Base-by-base conservation (phyloP, 2,888 invertebrate genomes). In the Venusia cambrica region DNA sequence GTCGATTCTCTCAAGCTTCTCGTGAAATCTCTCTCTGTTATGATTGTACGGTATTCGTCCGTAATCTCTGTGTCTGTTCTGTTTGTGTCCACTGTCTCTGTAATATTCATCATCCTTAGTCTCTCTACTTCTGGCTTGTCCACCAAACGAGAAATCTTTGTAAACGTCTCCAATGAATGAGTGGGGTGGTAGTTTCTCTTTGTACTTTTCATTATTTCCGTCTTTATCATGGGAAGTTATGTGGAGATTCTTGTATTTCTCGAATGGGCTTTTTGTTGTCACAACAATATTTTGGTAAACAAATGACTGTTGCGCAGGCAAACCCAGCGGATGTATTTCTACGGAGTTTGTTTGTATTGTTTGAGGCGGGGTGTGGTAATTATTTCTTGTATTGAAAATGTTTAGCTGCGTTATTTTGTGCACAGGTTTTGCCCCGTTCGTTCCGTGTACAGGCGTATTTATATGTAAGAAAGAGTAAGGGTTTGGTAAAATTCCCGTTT, bases 271-370 rank as follows among this genome's bases (percentile, higher is more conserved):
- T 29, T 35, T 50, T 1, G 74, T 65, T 8, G 69, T 60, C 2
- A 81, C 49, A 13, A 83, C 46, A 6, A 83, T 70, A 37, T 78
- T 72, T 48, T 76, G 72, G 40, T 71, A 70, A 2, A 79, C 53
- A 4, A 67, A 15, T 1, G 70, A 65, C 8, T 71, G 66, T 3
- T 60, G 38, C 16, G 79, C 41, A 6, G 67, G 62, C 25, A 85
- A 55, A 4, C 62, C 62, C 10, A 85, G 39, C 1, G 81, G 81
- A 8, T 71, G 63, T 33, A 85, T 68, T 49, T 75, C 73, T 4
- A 61, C 48, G 1, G 65, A 65, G 48, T 85, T 77, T 0, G 83
- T 83, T 49, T 85, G 85, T 41, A 83, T 57, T 14, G 70, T 75
- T 14, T 70, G 57, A 0, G 77, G 55, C 5, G 19, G 16, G 9